A percentile compares a stretch with the other conserved stretches of the same genome.
phyloP scores from a whole-genome alignment of 2,888 invertebrate species.

The Dilophus febrilis region DNA sequence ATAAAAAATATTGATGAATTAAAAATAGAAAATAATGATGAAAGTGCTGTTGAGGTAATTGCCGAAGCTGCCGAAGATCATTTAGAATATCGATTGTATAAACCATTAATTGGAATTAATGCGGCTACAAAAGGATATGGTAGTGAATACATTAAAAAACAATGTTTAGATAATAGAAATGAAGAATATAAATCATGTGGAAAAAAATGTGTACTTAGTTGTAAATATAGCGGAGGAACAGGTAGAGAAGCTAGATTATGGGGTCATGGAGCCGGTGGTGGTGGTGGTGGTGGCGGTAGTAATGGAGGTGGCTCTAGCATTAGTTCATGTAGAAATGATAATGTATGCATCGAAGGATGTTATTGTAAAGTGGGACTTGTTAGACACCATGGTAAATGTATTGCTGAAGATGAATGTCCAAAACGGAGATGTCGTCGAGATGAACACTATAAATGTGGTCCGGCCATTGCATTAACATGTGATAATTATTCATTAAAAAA shows the following conservation, averaged over 20 bases:
- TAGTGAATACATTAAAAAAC: too few relatives aligned
- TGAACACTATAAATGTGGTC: background rate
- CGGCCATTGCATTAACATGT: conserved; percentile 1
- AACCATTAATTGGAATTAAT: too few relatives aligned
- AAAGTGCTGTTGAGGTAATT: too few relatives aligned
- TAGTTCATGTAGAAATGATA: background rate
- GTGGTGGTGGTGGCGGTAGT: too few relatives aligned
- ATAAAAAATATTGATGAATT: too few relatives aligned
- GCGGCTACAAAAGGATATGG: too few relatives aligned
- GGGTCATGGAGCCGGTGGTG: background rate
- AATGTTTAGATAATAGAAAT: background rate
- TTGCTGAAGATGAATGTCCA: background rate
- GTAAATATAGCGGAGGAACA: background rate
- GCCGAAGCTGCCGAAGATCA: too few relatives aligned
- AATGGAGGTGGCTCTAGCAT: too few relatives aligned
- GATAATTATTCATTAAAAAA: background rate
- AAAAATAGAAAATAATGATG: too few relatives aligned
- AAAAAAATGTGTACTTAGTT: background rate
- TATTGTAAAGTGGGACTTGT: background rate
- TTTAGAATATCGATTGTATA: too few relatives aligned
- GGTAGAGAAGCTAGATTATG: too few relatives aligned
- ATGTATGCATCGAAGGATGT: background rate
- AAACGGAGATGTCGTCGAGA: background rate
- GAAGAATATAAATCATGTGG: conserved; percentile 1
- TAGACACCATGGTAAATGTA: background rate